phyloP scores from a whole-genome alignment of 2,888 invertebrate genomes.

The Tachina fera region DNA sequence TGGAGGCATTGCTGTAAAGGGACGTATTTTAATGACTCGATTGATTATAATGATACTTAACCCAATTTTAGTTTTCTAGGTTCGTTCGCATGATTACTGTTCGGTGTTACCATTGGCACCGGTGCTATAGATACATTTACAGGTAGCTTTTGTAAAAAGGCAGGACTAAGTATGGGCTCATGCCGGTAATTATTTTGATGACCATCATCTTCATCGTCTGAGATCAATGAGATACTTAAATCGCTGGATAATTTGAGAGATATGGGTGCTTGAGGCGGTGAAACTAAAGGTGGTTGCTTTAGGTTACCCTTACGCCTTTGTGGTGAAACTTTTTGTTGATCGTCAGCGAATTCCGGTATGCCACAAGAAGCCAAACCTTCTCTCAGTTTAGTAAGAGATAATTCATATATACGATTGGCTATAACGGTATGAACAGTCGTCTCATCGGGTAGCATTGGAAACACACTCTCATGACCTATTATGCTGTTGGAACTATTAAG shows the following conservation, averaged over 20 bases:
- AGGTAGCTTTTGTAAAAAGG: constrained; percentile 76
- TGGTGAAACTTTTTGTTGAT: constrained; percentile 72
- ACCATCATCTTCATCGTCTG: constrained; percentile 79
- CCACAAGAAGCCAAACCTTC: constrained; percentile 81
- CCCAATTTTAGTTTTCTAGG: constrained; percentile 65
- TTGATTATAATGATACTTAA: constrained; percentile 31
- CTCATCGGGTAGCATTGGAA: constrained; percentile 79
- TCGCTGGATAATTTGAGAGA: constrained; percentile 79
- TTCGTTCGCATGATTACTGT: constrained; percentile 30
- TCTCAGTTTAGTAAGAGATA: constrained; percentile 80
- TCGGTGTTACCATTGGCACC: constrained; percentile 33
- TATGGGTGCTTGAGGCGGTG: constrained; percentile 77
- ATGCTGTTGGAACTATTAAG: constrained; percentile 24
- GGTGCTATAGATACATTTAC: constrained; percentile 69
- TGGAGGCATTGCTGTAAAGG: constrained; percentile 16
- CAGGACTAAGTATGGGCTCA: constrained; percentile 73
- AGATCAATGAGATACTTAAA: constrained; percentile 81
- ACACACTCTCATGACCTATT: constrained; percentile 52
- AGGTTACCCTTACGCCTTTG: constrained; percentile 71
- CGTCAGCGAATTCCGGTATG: constrained; percentile 77
- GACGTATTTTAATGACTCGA: constrained; percentile 45
- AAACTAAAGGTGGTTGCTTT: constrained; percentile 74
- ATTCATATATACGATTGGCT: constrained; percentile 80
- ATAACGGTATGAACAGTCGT: constrained; percentile 82
- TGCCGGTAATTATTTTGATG: constrained; percentile 72